These are phyloP conservation scores for Orius insidiosus DNA, from an alignment of 1,140 invertebrate species.

Conservation along the genomic window DNA sequence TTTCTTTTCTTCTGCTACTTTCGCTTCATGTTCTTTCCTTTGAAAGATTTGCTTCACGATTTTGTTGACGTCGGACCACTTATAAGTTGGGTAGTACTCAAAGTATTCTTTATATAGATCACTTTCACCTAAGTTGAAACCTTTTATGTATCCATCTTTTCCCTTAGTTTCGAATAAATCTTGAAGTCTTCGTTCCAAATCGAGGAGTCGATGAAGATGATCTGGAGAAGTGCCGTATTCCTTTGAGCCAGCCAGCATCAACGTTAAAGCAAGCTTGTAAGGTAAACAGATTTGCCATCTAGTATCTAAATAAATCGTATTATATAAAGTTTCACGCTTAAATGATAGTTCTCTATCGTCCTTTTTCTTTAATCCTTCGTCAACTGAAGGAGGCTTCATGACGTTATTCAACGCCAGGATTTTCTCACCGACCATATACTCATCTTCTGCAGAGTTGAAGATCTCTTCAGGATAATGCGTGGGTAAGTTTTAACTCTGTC, in stretches of 20 bases:
- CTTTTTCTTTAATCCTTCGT: background rate
- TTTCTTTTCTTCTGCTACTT: no score
- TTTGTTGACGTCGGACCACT: slow-evolving; percentile 3
- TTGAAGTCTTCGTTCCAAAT: background rate
- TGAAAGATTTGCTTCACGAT: background rate
- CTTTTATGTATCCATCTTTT: background rate
- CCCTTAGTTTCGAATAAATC: slow-evolving; percentile 3
- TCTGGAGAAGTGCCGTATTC: slow-evolving; percentile 6
- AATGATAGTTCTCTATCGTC: background rate
- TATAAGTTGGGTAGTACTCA: background rate
- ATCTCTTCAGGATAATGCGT: background rate
- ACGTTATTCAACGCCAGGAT: background rate
- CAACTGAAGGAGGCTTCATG: background rate
- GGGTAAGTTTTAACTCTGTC: background rate
- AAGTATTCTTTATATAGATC: slow-evolving; percentile 5
- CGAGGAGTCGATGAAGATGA: slow-evolving; percentile 2
- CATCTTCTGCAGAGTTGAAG: slow-evolving; percentile 2
- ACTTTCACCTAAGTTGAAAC: background rate
- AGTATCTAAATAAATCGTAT: background rate
- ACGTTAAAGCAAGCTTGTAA: slow-evolving; percentile 1
- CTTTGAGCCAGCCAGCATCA: slow-evolving; percentile 1
- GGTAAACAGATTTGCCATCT: slow-evolving; percentile 10
- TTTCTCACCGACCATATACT: background rate
- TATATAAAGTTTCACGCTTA: background rate
- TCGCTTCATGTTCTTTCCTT: background rate